A percentile compares a stretch with the other conserved stretches of the same genome.
Conservation (phyloP, 2,888 invertebrate species). For the Leptarthrus brevirostris region DNA sequence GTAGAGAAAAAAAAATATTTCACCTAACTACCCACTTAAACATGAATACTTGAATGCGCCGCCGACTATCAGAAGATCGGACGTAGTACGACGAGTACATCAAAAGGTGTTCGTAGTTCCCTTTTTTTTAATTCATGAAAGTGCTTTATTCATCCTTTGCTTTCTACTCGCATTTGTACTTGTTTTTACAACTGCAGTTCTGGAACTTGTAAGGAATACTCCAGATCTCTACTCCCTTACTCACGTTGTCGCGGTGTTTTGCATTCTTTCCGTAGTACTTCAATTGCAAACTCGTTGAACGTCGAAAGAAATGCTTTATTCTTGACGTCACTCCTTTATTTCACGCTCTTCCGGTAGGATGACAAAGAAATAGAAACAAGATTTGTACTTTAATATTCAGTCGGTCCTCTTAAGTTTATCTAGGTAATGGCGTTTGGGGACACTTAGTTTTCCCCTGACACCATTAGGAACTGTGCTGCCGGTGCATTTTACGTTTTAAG, state of each 20-base stretch:
- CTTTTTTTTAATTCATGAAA: neutral
- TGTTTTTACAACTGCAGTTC: neutral
- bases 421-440: no score
- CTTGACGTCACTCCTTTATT: neutral
- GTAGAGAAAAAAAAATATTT: slow-evolving; percentile 63
- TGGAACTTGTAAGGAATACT: neutral
- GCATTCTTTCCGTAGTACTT: slow-evolving; percentile 12
- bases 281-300: slow-evolving; percentile 2
- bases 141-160: slow-evolving; percentile 6
- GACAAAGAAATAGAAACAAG: neutral
- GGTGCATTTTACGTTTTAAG: no score
- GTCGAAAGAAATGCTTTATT: slow-evolving; percentile 18
- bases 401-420: no score
- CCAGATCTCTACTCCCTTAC: neutral
- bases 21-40: neutral
- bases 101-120: no score
- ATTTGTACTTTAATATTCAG: no score
- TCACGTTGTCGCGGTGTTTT: neutral
- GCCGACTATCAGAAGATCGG: neutral
- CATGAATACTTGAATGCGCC: neutral
- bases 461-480: no score
- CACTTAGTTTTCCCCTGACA: no score
- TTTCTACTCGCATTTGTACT: neutral
- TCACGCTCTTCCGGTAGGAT: neutral
- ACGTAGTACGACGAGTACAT: no score